Percentiles rank a stretch among this genome's conserved stretches.
Conservation (phyloP, 1,140 invertebrate genomes). For the Neuroterus valhalla region DNA sequence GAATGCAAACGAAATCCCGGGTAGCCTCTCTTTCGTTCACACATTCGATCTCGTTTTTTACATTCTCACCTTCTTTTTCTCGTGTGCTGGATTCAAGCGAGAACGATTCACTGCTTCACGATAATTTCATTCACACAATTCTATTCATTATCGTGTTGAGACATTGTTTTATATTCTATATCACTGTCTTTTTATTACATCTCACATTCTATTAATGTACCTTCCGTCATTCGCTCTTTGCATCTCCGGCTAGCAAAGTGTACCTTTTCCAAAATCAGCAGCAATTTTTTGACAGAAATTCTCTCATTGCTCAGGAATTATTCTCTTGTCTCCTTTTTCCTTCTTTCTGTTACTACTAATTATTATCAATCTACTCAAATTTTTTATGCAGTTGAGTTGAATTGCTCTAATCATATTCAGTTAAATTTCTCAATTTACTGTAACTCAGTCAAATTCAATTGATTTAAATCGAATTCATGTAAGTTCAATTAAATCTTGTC, state of each 20-base stretch:
- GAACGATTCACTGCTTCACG: slow-evolving; percentile 1
- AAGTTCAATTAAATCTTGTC: no score
- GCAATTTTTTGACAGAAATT: background rate
- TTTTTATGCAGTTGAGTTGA: no score
- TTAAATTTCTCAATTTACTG: no score
- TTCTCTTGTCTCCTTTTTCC: background rate
- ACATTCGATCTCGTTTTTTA: slow-evolving; percentile 24
- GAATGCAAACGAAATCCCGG: slow-evolving; percentile 45
- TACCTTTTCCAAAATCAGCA: slow-evolving; percentile 30
- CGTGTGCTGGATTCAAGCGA: slow-evolving; percentile 2
- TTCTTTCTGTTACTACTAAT: background rate
- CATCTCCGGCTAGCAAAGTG: background rate
- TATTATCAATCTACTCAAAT: no score
- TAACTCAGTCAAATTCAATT: no score
- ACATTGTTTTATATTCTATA: slow-evolving; percentile 36
- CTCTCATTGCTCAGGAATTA: background rate
- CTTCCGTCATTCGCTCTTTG: slow-evolving; percentile 41
- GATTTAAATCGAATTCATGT: no score
- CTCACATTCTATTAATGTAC: slow-evolving; percentile 34
- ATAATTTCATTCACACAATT: background rate
- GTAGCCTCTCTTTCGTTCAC: slow-evolving; percentile 40
- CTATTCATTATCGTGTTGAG: slow-evolving; percentile 16
- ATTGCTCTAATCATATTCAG: no score
- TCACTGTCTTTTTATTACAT: slow-evolving; percentile 25
- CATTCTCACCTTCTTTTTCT: slow-evolving; percentile 6